These are phyloP conservation scores for Planococcus citri DNA, from an alignment of 1,140 invertebrate genomes.

Conservation along the genomic window DNA sequence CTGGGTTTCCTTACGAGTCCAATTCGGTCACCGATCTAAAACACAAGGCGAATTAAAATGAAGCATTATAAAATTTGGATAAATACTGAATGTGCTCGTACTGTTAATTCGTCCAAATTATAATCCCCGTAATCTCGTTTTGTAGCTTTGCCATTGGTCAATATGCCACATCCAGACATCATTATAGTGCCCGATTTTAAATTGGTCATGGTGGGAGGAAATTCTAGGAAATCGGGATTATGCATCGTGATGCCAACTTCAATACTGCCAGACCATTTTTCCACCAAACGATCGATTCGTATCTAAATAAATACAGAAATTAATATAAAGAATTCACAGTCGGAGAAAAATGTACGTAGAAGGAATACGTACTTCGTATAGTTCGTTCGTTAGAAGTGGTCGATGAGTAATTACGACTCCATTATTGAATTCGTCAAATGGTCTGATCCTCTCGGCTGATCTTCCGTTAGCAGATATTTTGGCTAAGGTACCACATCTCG, in stretches of 20 bases:
- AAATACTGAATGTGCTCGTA: conserved; percentile 31
- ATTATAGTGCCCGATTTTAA: conserved; percentile 89
- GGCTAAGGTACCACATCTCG: conserved; percentile 72
- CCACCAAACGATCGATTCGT: conserved; percentile 76
- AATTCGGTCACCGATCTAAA: conserved; percentile 71
- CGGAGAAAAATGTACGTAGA: not conserved
- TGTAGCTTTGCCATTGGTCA: conserved; percentile 86
- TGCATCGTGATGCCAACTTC: conserved; percentile 91
- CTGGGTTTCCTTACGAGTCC: conserved; percentile 70
- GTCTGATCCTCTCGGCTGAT: conserved; percentile 69
- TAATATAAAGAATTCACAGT: too few relatives aligned
- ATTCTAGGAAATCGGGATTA: conserved; percentile 74
- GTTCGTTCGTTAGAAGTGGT: conserved; percentile 69
- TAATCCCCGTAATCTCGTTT: conserved; percentile 85
- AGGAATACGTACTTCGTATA: conserved; percentile 69
- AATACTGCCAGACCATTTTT: conserved; percentile 87
- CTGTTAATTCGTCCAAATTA: conserved; percentile 82
- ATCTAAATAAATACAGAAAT: conserved; percentile 40
- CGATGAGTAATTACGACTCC: conserved; percentile 85
- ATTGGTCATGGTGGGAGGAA: conserved; percentile 95
- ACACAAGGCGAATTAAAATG: conserved; percentile 13
- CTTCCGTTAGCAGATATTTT: conserved; percentile 73
- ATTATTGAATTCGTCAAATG: conserved; percentile 90
- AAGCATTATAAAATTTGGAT: not conserved
- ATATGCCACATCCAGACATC: conserved; percentile 92